These are phyloP conservation scores for Gandaritis pyraliata DNA, from an alignment of 2,888 invertebrate species.

Conservation along the genomic window DNA sequence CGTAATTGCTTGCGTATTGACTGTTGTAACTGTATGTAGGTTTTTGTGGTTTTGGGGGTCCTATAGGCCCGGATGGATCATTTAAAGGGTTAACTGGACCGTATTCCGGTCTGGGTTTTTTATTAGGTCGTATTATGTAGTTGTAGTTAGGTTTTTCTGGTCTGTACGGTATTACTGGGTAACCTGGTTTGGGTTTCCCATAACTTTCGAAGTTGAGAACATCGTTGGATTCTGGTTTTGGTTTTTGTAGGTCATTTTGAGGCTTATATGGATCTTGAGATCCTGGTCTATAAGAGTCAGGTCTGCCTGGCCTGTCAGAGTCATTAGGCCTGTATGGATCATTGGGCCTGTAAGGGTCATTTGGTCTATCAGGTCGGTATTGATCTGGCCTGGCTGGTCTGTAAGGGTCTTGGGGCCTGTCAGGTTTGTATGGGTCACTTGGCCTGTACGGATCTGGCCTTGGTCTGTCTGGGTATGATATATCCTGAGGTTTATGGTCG, in stretches of 20 bases:
- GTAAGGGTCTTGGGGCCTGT: constrained; percentile 5
- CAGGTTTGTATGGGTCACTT: constrained; percentile 44
- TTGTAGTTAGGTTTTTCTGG: constrained; percentile 67
- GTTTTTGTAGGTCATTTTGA: constrained; percentile 25
- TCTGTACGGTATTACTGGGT: constrained; percentile 44
- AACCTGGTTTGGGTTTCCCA: constrained; percentile 37
- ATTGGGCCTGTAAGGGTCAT: constrained; percentile 14
- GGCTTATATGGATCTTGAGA: constrained; percentile 26
- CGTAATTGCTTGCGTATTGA: constrained; percentile 68
- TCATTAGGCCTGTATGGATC: constrained; percentile 25
- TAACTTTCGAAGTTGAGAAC: constrained; percentile 63
- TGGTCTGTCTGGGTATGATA: constrained; percentile 56
- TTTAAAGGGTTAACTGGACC: constrained; percentile 22
- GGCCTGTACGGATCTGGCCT: constrained; percentile 17
- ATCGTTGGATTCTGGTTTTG: constrained; percentile 47
- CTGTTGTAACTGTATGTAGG: constrained; percentile 58
- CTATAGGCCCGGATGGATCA: constrained; percentile 45
- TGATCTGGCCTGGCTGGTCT: constrained; percentile 25
- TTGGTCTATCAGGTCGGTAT: constrained; percentile 24
- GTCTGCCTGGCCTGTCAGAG: background rate
- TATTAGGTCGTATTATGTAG: constrained; percentile 68
- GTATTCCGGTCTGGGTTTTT: constrained; percentile 55
- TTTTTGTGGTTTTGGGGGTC: constrained; percentile 53
- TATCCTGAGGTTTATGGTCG: constrained; percentile 64
- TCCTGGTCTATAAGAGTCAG: constrained; percentile 16